These are phyloP conservation scores for Imbricaverruca yamaguchii DNA, from an alignment of 2,888 invertebrate genomes.

Conservation along the genomic window DNA sequence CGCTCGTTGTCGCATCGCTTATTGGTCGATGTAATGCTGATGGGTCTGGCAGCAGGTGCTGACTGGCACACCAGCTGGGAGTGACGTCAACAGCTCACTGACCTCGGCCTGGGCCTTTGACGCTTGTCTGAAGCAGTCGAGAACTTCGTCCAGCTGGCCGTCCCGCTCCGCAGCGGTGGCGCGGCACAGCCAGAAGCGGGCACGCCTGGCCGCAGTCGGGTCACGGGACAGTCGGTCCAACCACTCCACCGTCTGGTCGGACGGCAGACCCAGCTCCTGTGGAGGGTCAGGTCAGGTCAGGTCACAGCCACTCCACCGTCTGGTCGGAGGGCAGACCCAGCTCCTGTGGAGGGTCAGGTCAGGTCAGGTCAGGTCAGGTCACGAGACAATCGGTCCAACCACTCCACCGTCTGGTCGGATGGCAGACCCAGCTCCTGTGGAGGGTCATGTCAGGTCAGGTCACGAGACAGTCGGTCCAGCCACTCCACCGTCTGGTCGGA, in stretches of 20 bases:
- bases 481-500: neutral
- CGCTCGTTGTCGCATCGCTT: too few relatives aligned
- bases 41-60: too few relatives aligned
- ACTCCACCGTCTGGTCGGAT: too few relatives aligned
- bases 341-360: neutral
- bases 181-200: conserved; percentile 18
- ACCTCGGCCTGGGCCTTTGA: neutral
- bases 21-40: too few relatives aligned
- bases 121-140: conserved; percentile 16
- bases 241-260: conserved; percentile 1
- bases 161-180: neutral
- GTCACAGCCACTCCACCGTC: neutral
- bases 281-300: neutral
- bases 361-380: neutral
- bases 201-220: neutral
- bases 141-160: neutral
- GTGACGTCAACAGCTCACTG: too few relatives aligned
- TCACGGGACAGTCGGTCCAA: neutral
- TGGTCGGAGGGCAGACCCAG: conserved; percentile 16
- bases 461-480: neutral
- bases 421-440: too few relatives aligned
- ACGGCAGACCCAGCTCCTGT: conserved; percentile 16
- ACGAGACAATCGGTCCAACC: neutral
- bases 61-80: too few relatives aligned
- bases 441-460: neutral